Percentiles rank a stretch among this genome's conserved stretches.
Conservation (phyloP, 2,888 invertebrate genomes). For the Sussaba pulchella region DNA sequence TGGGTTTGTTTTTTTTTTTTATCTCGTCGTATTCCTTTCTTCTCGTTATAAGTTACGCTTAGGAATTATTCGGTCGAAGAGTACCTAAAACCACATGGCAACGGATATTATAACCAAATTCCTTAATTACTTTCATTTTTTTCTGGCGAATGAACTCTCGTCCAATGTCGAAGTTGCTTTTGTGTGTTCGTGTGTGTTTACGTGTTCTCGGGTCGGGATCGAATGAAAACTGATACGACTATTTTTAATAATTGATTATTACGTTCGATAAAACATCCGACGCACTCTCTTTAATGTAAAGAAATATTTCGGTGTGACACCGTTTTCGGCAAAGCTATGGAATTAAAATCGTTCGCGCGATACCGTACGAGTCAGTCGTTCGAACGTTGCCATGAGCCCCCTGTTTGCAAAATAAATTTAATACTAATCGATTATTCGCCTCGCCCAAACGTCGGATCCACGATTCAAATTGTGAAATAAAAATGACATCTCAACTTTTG, state of each 20-base stretch:
- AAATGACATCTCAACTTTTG: too few relatives aligned
- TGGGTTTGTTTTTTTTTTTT: too few relatives aligned
- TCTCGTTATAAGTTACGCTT: conserved; percentile 76
- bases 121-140: conserved; percentile 82
- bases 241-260: conserved; percentile 64
- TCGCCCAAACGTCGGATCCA: conserved; percentile 26
- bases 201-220: background rate
- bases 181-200: too few relatives aligned
- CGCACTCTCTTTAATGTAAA: conserved; percentile 70
- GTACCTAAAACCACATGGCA: conserved; percentile 81
- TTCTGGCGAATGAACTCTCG: conserved; percentile 80
- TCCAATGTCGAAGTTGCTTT: conserved; percentile 77
- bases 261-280: conserved; percentile 44
- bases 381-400: conserved; percentile 9
- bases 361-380: conserved; percentile 5
- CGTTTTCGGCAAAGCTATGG: conserved; percentile 17
- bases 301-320: conserved; percentile 58
- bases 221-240: conserved; percentile 29
- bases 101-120: conserved; percentile 79
- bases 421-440: conserved; percentile 32
- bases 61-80: conserved; percentile 79
- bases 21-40: background rate
- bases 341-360: conserved; percentile 1
- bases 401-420: conserved; percentile 23
- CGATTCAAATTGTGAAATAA: conserved; percentile 1